Conservation (phyloP, 2,113 vertebrate species). For the Platysternon megacephalum region DNA sequence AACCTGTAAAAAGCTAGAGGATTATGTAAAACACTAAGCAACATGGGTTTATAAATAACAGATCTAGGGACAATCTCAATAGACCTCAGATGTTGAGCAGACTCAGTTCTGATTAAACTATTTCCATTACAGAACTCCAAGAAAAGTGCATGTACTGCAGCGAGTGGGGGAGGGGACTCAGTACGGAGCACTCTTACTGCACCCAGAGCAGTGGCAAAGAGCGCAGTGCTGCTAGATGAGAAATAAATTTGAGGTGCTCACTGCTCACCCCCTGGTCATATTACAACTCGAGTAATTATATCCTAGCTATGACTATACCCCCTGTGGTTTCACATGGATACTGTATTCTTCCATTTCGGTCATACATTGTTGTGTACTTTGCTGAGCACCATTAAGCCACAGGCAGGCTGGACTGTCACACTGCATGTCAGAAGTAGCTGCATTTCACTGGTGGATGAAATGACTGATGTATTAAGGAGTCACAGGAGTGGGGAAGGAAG, state of each 20-base stretch:
- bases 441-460: background rate
- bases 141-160: background rate
- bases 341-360: rapidly evolving
- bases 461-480: background rate
- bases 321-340: rapidly evolving
- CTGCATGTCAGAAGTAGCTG: background rate
- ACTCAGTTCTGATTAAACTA: background rate
- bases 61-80: background rate
- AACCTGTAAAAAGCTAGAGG: background rate
- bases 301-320: background rate
- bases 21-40: background rate
- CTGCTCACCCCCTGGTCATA: background rate
- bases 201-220: background rate
- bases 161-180: background rate
- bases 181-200: background rate
- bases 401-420: too few species aligned
- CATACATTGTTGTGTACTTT: too few species aligned
- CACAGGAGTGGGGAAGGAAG: background rate
- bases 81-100: background rate
- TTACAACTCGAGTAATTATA: background rate
- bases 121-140: background rate
- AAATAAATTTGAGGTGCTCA: background rate
- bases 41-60: background rate
- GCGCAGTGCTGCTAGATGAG: background rate
- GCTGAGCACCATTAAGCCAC: background rate